These are phyloP conservation scores for Callionymus lyra DNA, from an alignment of 2,113 vertebrate species.

Conservation along the genomic window DNA sequence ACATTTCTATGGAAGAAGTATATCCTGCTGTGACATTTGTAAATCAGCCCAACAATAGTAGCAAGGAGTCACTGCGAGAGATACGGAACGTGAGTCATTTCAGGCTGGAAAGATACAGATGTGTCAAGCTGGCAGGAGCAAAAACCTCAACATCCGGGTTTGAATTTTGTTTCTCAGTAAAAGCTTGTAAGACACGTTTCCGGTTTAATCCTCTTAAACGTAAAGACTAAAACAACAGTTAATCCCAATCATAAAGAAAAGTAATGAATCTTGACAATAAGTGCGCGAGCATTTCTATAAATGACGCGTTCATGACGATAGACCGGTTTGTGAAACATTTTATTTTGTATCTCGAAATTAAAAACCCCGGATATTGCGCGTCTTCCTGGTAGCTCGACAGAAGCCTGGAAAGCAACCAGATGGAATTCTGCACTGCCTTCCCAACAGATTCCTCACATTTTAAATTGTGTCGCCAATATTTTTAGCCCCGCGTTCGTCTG, in stretches of 20 bases:
- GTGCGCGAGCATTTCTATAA: too few relatives aligned
- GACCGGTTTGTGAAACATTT: background rate
- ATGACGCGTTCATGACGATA: too few relatives aligned
- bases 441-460: conserved; percentile 50
- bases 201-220: too few relatives aligned
- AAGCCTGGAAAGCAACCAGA: conserved; percentile 37
- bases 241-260: too few relatives aligned
- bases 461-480: conserved; percentile 59
- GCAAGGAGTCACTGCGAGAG: background rate
- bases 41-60: background rate
- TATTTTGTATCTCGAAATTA: conserved; percentile 14
- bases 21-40: background rate
- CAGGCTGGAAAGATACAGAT: conserved; percentile 49
- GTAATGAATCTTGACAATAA: too few relatives aligned
- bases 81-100: conserved; percentile 21
- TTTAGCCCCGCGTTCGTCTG: conserved; percentile 66
- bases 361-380: background rate
- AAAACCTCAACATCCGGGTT: conserved; percentile 13
- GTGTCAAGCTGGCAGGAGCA: conserved; percentile 6
- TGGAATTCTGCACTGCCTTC: conserved; percentile 57
- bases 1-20: too few relatives aligned
- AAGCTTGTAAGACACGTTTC: background rate
- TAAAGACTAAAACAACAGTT: too few relatives aligned
- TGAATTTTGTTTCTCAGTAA: background rate
- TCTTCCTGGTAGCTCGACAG: background rate